Evolutionary conservation across 2,888 invertebrate genomes (phyloP).

Genomic region (Marasmarcha lunaedactyla): DNA sequence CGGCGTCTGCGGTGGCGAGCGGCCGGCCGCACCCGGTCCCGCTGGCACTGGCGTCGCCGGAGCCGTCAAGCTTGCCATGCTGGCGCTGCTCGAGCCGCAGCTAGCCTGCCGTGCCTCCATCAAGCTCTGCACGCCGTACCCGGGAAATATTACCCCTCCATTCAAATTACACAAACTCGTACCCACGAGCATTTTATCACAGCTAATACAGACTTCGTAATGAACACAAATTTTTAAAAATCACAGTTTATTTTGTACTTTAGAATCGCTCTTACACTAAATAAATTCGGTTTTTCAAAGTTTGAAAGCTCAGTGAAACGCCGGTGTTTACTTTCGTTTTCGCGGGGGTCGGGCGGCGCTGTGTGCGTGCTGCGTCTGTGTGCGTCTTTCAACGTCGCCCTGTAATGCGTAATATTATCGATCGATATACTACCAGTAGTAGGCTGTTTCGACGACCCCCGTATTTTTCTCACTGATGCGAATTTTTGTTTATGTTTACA

Average conservation of each 20-base stretch:
- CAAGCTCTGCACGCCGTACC: constrained; percentile 36
- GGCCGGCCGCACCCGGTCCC: constrained; percentile 18
- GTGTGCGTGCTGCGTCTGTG: constrained; percentile 32
- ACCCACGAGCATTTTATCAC: constrained; percentile 57
- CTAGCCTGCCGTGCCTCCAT: constrained; percentile 14
- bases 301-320: constrained; percentile 45
- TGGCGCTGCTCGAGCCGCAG: constrained; percentile 27
- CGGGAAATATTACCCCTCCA: constrained; percentile 39
- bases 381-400: constrained; percentile 34
- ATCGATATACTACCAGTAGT: constrained; percentile 61
- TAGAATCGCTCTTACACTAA: constrained; percentile 38
- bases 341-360: constrained; percentile 29
- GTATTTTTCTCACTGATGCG: constrained; percentile 41
- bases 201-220: constrained; percentile 24
- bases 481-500: constrained; percentile 37
- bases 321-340: constrained; percentile 46
- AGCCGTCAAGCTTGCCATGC: constrained; percentile 36
- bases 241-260: constrained; percentile 59
- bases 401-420: constrained; percentile 70
- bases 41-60: constrained; percentile 55
- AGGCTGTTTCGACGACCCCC: constrained; percentile 29
- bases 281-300: constrained; percentile 62
- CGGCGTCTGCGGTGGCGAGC: constrained; percentile 41
- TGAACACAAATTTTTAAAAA: constrained; percentile 37
- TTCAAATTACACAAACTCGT: constrained; percentile 43